These are phyloP conservation scores for Brenthis daphne DNA, from an alignment of 2,888 invertebrate genomes.

Conservation along the genomic window DNA sequence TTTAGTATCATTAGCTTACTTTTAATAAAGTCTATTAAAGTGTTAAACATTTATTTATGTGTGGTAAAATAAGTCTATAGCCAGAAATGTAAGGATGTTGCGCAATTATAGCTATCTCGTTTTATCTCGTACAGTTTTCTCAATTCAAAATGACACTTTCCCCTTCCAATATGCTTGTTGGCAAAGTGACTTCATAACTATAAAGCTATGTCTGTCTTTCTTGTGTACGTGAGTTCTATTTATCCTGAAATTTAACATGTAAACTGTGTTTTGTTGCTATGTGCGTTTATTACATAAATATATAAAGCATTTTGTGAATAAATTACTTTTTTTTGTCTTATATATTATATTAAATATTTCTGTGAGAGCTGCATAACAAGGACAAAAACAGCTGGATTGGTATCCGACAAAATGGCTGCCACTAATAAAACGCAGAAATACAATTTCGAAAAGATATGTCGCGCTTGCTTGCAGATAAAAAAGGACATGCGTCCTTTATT, in stretches of 20 bases:
- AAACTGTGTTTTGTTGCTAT: constrained; percentile 5
- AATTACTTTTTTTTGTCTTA: neutral
- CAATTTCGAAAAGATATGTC: constrained; percentile 84
- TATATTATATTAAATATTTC: neutral
- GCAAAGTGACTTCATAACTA: constrained; percentile 35
- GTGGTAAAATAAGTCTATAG: neutral
- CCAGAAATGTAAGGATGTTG: constrained; percentile 18
- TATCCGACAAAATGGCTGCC: constrained; percentile 75
- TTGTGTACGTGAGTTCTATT: constrained; percentile 38
- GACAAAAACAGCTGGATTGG: constrained; percentile 64
- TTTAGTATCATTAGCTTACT: too few species aligned
- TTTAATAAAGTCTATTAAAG: too few species aligned
- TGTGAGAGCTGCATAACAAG: constrained; percentile 54
- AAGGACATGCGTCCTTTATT: constrained; percentile 85
- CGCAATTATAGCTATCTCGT: constrained; percentile 35
- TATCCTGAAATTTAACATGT: constrained; percentile 17
- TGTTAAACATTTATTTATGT: too few species aligned
- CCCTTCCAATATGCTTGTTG: constrained; percentile 35
- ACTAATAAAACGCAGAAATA: constrained; percentile 59
- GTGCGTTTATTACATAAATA: constrained; percentile 2
- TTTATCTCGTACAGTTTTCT: constrained; percentile 20
- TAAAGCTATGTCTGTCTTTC: constrained; percentile 46
- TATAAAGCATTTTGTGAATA: neutral
- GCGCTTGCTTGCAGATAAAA: constrained; percentile 84
- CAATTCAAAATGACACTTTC: constrained; percentile 24